These are phyloP conservation scores for Thysanoteuthis rhombus DNA, from an alignment of 2,888 invertebrate genomes.

Conservation along the genomic window DNA sequence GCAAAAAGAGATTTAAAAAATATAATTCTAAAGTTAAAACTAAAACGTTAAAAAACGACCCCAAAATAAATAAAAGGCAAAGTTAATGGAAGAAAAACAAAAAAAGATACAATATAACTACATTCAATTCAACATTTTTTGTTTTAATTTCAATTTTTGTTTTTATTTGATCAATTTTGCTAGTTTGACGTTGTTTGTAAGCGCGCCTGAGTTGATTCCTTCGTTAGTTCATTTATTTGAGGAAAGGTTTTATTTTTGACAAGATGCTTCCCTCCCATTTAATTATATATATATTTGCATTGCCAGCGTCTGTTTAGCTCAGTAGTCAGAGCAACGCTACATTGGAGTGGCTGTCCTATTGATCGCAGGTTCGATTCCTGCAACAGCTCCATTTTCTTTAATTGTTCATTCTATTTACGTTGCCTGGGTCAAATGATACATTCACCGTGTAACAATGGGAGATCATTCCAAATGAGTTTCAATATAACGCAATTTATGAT, in stretches of 20 bases:
- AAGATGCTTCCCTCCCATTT: not conserved
- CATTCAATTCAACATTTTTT: not conserved
- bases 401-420: too few relatives aligned
- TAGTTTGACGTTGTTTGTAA: not conserved
- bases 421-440: too few relatives aligned
- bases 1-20: not conserved
- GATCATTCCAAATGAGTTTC: too few relatives aligned
- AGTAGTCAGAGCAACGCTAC: too few relatives aligned
- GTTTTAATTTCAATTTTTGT: not conserved
- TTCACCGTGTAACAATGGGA: too few relatives aligned
- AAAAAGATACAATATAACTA: not conserved
- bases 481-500: too few relatives aligned
- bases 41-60: not conserved
- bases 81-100: not conserved
- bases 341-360: too few relatives aligned
- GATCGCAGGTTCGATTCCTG: too few relatives aligned
- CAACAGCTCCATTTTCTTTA: too few relatives aligned
- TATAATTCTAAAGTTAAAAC: not conserved
- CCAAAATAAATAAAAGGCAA: not conserved
- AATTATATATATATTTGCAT: not conserved
- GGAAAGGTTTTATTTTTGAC: not conserved
- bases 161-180: not conserved
- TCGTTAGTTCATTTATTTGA: not conserved
- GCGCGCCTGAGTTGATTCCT: not conserved
- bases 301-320: too few relatives aligned